These are phyloP conservation scores for Limenitis camilla DNA, from an alignment of 2,888 invertebrate genomes.

Conservation along the genomic window DNA sequence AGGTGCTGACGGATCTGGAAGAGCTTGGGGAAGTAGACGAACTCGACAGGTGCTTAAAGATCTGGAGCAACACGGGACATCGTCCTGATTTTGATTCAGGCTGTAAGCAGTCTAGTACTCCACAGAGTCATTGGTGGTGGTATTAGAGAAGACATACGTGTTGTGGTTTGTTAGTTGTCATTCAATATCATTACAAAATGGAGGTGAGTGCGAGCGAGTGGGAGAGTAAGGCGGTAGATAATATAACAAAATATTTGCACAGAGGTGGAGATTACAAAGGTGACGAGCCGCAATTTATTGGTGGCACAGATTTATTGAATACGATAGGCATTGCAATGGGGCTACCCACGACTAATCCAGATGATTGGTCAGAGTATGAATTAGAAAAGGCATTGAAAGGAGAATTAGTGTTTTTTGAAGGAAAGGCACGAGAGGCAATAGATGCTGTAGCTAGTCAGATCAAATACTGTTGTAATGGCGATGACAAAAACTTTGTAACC, in stretches of 20 bases:
- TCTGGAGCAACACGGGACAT: conserved; percentile 26
- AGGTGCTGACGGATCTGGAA: conserved; percentile 19
- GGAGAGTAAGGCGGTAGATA: conserved; percentile 24
- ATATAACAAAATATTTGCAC: conserved; percentile 27
- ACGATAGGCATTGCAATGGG: conserved; percentile 31
- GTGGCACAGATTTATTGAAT: conserved; percentile 26
- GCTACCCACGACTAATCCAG: conserved; percentile 25
- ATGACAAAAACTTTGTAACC: conserved; percentile 24
- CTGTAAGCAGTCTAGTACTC: conserved; percentile 15
- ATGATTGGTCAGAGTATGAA: conserved; percentile 22
- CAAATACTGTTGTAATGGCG: conserved; percentile 23
- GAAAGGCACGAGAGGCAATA: conserved; percentile 25
- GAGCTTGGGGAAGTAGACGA: conserved; percentile 26
- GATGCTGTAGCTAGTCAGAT: conserved; percentile 27
- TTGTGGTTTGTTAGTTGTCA: background rate
- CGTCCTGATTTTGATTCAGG: conserved; percentile 24
- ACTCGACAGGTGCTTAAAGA: conserved; percentile 23
- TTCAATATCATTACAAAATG: conserved; percentile 15
- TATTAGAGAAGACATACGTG: conserved; percentile 18
- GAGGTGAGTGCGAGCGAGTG: conserved; percentile 25
- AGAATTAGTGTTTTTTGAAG: conserved; percentile 26
- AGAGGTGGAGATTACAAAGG: conserved; percentile 28
- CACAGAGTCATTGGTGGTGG: conserved; percentile 29
- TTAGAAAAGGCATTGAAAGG: conserved; percentile 21
- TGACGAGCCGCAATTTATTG: conserved; percentile 26